phyloP scores from a whole-genome alignment of 2,113 vertebrate genomes.

The Dendropsophus ebraccatus region DNA sequence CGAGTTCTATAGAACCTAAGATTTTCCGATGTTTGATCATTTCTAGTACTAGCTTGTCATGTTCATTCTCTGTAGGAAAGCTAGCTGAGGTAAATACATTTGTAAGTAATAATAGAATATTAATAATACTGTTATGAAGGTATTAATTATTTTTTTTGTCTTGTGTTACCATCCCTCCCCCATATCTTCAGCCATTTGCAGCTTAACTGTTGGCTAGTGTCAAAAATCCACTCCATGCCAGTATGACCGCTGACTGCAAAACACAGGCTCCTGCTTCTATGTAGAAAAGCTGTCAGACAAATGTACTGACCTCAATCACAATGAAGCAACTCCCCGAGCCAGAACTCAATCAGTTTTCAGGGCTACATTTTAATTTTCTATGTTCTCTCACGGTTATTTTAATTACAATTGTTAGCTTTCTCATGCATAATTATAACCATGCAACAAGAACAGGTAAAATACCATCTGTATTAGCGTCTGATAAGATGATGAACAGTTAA shows the following conservation, averaged over 20 bases:
- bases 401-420: slow-evolving; percentile 51
- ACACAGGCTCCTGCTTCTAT: not conserved
- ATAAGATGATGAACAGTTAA: slow-evolving; percentile 41
- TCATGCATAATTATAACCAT: slow-evolving; percentile 50
- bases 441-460: slow-evolving; percentile 46
- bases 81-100: too few species aligned
- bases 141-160: not conserved
- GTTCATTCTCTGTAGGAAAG: too few species aligned
- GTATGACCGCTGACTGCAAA: slow-evolving; percentile 1
- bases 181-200: not conserved
- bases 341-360: slow-evolving; percentile 36
- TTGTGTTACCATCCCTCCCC: not conserved
- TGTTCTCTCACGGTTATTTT: slow-evolving; percentile 36
- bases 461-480: slow-evolving; percentile 32
- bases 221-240: not conserved
- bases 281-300: slow-evolving; percentile 12
- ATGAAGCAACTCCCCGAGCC: not conserved
- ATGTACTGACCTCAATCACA: slow-evolving; percentile 44
- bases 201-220: not conserved
- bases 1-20: too few species aligned
- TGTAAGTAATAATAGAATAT: too few species aligned
- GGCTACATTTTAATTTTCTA: slow-evolving; percentile 51
- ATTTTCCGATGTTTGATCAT: too few species aligned
- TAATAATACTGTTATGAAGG: not conserved
- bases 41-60: too few species aligned